Percentiles rank a stretch among this genome's conserved stretches.
Conservation (phyloP, 2,888 invertebrate genomes). For the Stenoptilia bipunctidactyla region DNA sequence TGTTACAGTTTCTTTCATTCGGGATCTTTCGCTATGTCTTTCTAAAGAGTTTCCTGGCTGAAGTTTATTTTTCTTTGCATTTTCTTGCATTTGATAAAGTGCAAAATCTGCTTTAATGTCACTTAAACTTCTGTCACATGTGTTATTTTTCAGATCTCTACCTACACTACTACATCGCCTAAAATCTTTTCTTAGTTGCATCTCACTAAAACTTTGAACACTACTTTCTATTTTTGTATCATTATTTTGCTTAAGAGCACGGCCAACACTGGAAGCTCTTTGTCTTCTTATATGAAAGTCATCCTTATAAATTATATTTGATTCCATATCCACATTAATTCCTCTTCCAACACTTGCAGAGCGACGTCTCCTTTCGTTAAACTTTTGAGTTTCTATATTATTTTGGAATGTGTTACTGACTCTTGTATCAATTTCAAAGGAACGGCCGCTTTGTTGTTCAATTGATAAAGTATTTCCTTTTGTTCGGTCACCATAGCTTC, state of each 20-base stretch:
- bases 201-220: not conserved
- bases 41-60: constrained; percentile 11
- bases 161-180: constrained; percentile 36
- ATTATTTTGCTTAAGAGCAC: not conserved
- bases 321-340: constrained; percentile 18
- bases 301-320: constrained; percentile 16
- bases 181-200: not conserved
- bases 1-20: constrained; percentile 7
- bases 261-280: constrained; percentile 46
- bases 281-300: not conserved
- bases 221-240: no score
- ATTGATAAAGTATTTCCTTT: constrained; percentile 27
- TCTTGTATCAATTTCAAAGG: constrained; percentile 53
- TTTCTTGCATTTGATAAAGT: constrained; percentile 26
- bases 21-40: constrained; percentile 10
- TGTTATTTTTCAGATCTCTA: constrained; percentile 14
- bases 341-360: constrained; percentile 51
- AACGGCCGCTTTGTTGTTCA: constrained; percentile 28
- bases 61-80: constrained; percentile 11
- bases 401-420: constrained; percentile 45
- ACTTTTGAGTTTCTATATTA: constrained; percentile 23
- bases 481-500: constrained; percentile 12
- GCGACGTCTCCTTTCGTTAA: constrained; percentile 36
- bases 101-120: constrained; percentile 51
- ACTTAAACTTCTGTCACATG: constrained; percentile 33